phyloP scores from a whole-genome alignment of 2,888 invertebrate genomes.

The Sarcophaga carnaria region DNA sequence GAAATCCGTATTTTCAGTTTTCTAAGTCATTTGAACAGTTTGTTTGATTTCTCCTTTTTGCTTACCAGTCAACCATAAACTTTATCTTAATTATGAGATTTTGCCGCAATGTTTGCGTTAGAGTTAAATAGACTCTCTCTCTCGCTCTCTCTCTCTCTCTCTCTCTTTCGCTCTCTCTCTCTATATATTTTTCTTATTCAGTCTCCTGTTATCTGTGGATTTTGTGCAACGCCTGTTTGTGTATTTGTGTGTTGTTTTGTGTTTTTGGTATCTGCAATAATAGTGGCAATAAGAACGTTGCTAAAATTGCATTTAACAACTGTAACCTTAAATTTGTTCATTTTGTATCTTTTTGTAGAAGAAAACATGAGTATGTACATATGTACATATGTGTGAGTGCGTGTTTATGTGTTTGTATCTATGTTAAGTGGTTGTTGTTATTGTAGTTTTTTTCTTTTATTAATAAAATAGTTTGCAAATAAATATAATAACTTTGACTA shows the following conservation, averaged over 20 bases:
- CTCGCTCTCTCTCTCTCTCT: conserved; percentile 4
- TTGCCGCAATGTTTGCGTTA: conserved; percentile 68
- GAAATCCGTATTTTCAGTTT: conserved; percentile 2
- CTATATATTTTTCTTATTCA: not conserved
- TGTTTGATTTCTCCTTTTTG: conserved; percentile 62
- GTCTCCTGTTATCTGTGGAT: not conserved
- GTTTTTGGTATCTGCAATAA: conserved; percentile 37
- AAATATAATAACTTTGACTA: conserved; percentile 16
- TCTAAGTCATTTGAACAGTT: conserved; percentile 38
- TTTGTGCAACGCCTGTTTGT: not conserved
- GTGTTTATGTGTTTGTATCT: no score
- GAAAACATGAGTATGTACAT: not conserved
- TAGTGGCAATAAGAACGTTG: not conserved
- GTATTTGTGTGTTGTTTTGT: not conserved
- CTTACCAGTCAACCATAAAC: conserved; percentile 63
- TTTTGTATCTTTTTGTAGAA: not conserved
- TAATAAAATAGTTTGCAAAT: conserved; percentile 30
- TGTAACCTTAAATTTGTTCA: not conserved
- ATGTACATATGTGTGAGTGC: no score
- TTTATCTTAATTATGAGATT: conserved; percentile 69
- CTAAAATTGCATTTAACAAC: not conserved
- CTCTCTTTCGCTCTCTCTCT: not conserved
- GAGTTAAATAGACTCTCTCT: conserved; percentile 32
- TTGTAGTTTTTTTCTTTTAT: not conserved
- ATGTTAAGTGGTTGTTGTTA: not conserved